Percentiles rank a stretch among this genome's conserved stretches.
These are phyloP conservation scores for Psittacula echo DNA, from an alignment of 2,797 vertebrate species.

Conservation along the genomic window DNA sequence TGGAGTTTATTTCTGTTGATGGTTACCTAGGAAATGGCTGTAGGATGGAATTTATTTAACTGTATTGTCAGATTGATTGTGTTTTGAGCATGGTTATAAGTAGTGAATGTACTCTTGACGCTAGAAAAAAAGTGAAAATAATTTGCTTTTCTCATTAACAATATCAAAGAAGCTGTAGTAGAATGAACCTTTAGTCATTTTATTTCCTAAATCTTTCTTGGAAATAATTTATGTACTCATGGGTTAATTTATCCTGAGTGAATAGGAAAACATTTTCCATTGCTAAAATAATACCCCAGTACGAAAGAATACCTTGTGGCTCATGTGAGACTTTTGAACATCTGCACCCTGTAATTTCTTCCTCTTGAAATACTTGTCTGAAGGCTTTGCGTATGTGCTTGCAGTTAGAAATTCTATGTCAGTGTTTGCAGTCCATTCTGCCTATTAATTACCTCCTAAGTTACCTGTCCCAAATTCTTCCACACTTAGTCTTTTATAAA, in stretches of 20 bases:
- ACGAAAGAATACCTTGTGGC: neutral
- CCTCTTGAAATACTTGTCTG: neutral
- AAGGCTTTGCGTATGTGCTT: neutral
- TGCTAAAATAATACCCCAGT: neutral
- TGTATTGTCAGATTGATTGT: neutral
- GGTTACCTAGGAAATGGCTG: constrained; percentile 30
- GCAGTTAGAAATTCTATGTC: neutral
- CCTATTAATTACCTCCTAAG: neutral
- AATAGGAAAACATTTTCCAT: neutral
- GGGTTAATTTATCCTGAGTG: neutral
- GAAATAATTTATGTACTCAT: neutral
- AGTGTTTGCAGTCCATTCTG: neutral
- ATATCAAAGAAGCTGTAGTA: neutral
- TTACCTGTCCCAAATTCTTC: neutral
- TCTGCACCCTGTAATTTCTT: neutral
- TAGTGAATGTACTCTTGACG: neutral
- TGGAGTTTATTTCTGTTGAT: neutral
- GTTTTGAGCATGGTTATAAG: neutral
- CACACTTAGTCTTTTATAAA: neutral
- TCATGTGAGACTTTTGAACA: neutral
- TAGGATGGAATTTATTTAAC: neutral
- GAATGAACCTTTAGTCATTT: neutral
- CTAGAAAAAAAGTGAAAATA: neutral
- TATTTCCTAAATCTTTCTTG: neutral
- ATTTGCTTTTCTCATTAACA: neutral